phyloP scores from a whole-genome alignment of 2,797 vertebrate species.

The Sarcophilus harrisii region DNA sequence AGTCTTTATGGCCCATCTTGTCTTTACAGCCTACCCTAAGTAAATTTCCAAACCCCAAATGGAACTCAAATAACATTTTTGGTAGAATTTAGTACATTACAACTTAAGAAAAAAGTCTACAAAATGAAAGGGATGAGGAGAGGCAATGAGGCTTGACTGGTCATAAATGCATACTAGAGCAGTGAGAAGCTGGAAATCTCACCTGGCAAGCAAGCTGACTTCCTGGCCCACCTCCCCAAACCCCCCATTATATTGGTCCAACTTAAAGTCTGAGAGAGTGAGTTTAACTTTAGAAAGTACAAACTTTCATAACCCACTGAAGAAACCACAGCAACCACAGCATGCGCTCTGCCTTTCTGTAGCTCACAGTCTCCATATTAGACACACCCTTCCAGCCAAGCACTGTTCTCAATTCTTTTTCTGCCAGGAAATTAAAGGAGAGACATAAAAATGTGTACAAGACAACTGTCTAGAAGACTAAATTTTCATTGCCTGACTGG shows the following conservation, averaged over 20 bases:
- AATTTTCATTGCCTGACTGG: neutral
- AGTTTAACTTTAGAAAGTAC: constrained; percentile 5
- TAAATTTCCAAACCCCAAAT: neutral
- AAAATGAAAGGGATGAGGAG: constrained; percentile 40
- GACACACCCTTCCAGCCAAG: neutral
- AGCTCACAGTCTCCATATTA: neutral
- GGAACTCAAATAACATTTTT: constrained; percentile 48
- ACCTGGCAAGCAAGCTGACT: neutral
- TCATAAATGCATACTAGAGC: neutral
- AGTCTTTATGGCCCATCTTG: neutral
- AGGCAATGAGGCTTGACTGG: constrained; percentile 1
- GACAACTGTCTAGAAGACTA: neutral
- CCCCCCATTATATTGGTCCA: neutral
- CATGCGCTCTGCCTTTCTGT: neutral
- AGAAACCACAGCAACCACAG: constrained; percentile 1
- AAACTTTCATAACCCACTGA: neutral
- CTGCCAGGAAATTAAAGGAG: neutral
- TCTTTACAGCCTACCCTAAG: neutral
- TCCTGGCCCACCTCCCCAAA: neutral
- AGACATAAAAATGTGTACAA: neutral
- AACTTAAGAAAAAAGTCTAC: neutral
- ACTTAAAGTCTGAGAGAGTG: neutral
- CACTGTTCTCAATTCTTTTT: neutral
- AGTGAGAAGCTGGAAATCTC: constrained; percentile 18
- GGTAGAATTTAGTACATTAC: constrained; percentile 40